Percentiles rank a stretch among this genome's conserved stretches.
Conservation (phyloP, 1,140 invertebrate species). For the Lordiphosa clarofinis region DNA sequence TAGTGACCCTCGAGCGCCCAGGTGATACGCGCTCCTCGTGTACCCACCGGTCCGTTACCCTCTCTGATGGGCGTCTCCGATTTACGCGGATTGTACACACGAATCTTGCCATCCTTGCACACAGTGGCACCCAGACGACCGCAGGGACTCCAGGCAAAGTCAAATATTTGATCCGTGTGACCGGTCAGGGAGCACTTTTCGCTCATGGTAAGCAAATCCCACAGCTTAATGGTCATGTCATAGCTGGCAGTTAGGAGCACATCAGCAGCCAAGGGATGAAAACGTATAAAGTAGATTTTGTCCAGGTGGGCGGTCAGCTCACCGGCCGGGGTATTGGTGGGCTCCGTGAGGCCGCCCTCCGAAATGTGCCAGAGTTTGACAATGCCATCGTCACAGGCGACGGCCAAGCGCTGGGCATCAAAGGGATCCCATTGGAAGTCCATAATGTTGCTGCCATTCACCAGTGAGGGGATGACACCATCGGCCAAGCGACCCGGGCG, state of each 20-base stretch:
- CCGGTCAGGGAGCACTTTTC: conserved; percentile 80
- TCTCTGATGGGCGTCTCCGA: conserved; percentile 85
- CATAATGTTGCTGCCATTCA: conserved; percentile 92
- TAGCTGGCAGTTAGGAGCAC: conserved; percentile 92
- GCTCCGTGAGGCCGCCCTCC: conserved; percentile 81
- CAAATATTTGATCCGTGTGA: conserved; percentile 92
- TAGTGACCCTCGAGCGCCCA: conserved; percentile 93
- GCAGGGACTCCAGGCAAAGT: conserved; percentile 94
- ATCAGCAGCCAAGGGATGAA: conserved; percentile 92
- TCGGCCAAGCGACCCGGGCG: conserved; percentile 89
- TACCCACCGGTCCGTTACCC: conserved; percentile 91
- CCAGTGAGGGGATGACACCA: conserved; percentile 89
- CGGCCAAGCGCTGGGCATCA: conserved; percentile 87
- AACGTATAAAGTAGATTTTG: conserved; percentile 94
- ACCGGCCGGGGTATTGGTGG: conserved; percentile 82
- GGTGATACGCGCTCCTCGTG: conserved; percentile 90
- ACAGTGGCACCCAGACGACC: conserved; percentile 91
- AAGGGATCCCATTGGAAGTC: conserved; percentile 98
- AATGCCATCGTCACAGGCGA: conserved; percentile 94
- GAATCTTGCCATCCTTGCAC: conserved; percentile 92
- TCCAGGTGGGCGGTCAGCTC: conserved; percentile 91
- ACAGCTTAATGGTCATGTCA: conserved; percentile 93
- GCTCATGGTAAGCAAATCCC: conserved; percentile 84
- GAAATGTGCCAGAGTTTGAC: conserved; percentile 92
- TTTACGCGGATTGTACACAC: conserved; percentile 87